Percentiles rank a stretch among this genome's conserved stretches.
Conservation (phyloP, 2,797 vertebrate species). For the Paramormyrops hopkinsi region DNA sequence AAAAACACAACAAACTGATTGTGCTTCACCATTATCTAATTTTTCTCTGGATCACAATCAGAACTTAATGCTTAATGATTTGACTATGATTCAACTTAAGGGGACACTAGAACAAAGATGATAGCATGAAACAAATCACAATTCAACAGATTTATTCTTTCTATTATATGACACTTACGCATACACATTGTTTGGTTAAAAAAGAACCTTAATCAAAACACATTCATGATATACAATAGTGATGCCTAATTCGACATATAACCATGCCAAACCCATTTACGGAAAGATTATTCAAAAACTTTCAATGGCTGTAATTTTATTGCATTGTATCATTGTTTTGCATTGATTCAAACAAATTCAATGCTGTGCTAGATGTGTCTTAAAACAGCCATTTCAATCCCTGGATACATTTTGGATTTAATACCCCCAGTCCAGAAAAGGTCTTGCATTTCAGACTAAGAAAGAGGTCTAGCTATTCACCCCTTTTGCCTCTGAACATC, state of each 20-base stretch:
- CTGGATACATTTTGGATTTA: neutral
- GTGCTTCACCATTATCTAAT: neutral
- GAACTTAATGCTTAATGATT: conserved; percentile 5
- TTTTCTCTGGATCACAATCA: conserved; percentile 3
- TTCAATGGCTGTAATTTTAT: neutral
- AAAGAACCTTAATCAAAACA: neutral
- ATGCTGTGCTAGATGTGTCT: neutral
- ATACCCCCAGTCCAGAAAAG: neutral
- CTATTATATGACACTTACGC: neutral
- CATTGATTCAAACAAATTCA: conserved; percentile 4
- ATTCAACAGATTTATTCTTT: neutral
- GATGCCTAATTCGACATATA: neutral
- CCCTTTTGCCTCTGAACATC: neutral
- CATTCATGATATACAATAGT: conserved; percentile 3
- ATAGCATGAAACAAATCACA: neutral
- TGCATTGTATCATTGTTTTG: neutral
- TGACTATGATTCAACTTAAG: neutral
- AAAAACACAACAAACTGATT: neutral
- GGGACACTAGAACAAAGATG: neutral
- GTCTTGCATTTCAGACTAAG: neutral
- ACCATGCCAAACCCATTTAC: neutral
- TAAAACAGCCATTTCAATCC: neutral
- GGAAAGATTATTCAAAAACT: neutral
- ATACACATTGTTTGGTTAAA: neutral
- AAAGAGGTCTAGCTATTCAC: neutral